Evolutionary conservation across 2,113 vertebrate species (phyloP).

Genomic region (Caranx melampygus): DNA sequence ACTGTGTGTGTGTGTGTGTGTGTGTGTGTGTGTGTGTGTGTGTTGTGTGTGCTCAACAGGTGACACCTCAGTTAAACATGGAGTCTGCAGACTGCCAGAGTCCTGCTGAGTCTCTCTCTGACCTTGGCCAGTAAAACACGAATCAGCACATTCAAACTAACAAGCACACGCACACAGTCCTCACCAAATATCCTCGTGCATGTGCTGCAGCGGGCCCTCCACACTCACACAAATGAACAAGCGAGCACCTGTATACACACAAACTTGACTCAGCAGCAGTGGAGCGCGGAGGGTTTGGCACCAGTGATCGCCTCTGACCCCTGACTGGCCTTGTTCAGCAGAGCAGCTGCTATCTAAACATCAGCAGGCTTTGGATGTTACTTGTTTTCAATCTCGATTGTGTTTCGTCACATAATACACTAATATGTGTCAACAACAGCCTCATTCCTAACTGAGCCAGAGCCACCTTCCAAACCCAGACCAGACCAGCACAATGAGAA

Average conservation of each 20-base stretch:
- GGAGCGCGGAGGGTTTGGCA: constrained; percentile 24
- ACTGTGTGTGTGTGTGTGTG: not conserved
- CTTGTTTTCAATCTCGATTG: constrained; percentile 39
- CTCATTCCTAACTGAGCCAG: constrained; percentile 6
- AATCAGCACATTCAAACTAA: constrained; percentile 19
- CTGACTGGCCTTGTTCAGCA: constrained; percentile 5
- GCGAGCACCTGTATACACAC: not conserved
- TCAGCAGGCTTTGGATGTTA: constrained; percentile 24
- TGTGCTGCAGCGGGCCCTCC: not conserved
- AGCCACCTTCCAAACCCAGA: constrained; percentile 3
- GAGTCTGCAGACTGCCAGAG: constrained; percentile 17
- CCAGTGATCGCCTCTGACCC: constrained; percentile 2
- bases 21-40: not conserved
- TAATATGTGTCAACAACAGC: constrained; percentile 23
- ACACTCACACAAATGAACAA: not conserved
- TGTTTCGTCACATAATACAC: constrained; percentile 48
- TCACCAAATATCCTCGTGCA: constrained; percentile 14
- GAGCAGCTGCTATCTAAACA: constrained; percentile 28
- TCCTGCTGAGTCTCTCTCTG: constrained; percentile 19
- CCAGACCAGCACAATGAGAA: not conserved
- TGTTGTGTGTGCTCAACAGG: constrained; percentile 6
- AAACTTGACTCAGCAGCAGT: constrained; percentile 37
- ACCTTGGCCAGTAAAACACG: constrained; percentile 40
- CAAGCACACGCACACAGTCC: constrained; percentile 8
- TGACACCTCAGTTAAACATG: constrained; percentile 10